phyloP scores from a whole-genome alignment of 2,113 vertebrate genomes.

The Crocuta crocuta region DNA sequence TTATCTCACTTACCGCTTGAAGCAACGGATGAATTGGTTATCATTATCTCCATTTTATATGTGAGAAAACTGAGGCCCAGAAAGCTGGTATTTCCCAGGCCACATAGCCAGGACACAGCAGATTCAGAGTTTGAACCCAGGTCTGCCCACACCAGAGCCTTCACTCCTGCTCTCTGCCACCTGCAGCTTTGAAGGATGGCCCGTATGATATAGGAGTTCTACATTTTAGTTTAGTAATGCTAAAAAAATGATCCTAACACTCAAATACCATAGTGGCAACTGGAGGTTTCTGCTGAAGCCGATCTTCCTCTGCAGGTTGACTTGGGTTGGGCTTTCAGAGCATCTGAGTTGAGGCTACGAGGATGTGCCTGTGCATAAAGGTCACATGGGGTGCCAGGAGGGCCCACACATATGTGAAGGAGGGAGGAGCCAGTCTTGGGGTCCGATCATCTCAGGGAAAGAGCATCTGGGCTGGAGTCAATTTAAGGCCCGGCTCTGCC shows the following conservation, averaged over 20 bases:
- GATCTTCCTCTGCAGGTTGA: background rate
- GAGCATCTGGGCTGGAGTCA: background rate
- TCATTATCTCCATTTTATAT: background rate
- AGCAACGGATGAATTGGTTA: background rate
- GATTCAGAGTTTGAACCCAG: background rate
- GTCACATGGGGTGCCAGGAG: rapidly evolving
- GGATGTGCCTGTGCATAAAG: rapidly evolving
- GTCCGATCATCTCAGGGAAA: background rate
- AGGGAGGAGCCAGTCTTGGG: background rate
- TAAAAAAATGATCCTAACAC: background rate
- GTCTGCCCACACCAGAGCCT: background rate
- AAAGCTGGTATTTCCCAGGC: background rate
- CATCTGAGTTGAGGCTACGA: background rate
- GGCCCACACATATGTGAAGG: too few species aligned
- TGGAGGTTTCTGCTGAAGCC: background rate
- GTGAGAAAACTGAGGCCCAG: background rate
- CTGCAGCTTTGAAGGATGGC: background rate
- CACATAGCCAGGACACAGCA: rapidly evolving
- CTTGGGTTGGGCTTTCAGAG: background rate
- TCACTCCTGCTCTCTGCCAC: background rate
- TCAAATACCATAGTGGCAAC: background rate
- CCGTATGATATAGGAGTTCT: background rate
- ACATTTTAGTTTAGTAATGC: background rate
- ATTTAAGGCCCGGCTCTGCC: background rate
- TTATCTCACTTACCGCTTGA: background rate